Evolutionary conservation across 2,888 invertebrate genomes (phyloP).

Genomic region (Allophyes oxyacanthae): DNA sequence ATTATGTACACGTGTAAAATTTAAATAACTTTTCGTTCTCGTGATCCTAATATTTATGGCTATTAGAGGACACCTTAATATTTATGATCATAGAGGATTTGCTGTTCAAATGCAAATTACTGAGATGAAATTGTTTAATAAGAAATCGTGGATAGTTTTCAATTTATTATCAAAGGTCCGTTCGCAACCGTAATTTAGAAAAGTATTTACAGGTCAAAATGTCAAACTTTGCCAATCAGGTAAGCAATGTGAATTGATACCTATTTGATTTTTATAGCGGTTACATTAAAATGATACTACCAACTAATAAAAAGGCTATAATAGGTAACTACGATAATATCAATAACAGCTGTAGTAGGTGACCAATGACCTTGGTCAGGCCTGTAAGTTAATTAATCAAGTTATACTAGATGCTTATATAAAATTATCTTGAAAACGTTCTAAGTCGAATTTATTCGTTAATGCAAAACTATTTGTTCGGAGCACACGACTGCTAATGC

Average conservation of each 20-base stretch:
- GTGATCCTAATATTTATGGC: no score
- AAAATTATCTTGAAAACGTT: slow-evolving; percentile 25
- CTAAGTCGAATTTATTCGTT: slow-evolving; percentile 9
- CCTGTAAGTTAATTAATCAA: slow-evolving; percentile 33
- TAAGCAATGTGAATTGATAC: slow-evolving; percentile 13
- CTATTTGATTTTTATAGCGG: slow-evolving; percentile 17
- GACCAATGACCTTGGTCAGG: slow-evolving; percentile 30
- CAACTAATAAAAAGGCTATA: slow-evolving; percentile 21
- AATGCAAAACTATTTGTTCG: slow-evolving; percentile 8
- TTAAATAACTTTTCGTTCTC: neutral
- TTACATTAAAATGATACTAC: slow-evolving; percentile 17
- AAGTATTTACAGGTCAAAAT: no score
- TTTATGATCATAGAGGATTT: no score
- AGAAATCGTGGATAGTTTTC: no score
- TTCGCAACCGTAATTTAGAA: no score
- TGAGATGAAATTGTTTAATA: no score
- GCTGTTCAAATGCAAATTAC: no score
- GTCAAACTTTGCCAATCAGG: no score
- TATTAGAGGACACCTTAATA: no score
- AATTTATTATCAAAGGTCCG: no score
- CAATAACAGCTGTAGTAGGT: slow-evolving; percentile 18
- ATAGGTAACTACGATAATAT: slow-evolving; percentile 29
- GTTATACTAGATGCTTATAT: slow-evolving; percentile 8
- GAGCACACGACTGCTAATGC: slow-evolving; percentile 20
- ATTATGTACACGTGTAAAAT: slow-evolving; percentile 18